phyloP scores from a whole-genome alignment of 2,888 invertebrate species.

The Xestia c-nigrum region DNA sequence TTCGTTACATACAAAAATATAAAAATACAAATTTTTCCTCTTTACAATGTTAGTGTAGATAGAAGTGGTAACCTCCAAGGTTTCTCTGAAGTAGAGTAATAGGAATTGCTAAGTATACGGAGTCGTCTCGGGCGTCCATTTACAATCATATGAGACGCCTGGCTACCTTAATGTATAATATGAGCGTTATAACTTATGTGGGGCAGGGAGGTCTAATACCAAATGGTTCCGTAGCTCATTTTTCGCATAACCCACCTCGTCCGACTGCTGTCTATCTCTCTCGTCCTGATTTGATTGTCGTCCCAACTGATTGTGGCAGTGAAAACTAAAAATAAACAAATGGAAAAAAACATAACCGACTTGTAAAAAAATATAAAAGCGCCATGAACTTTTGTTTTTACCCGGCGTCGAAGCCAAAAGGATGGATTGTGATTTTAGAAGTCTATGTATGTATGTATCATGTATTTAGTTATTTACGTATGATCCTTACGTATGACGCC shows the following conservation, averaged over 20 bases:
- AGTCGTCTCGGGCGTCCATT: slow-evolving; percentile 26
- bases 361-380: background rate
- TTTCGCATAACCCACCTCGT: background rate
- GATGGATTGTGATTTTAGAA: too few relatives aligned
- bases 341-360: background rate
- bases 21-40: too few relatives aligned
- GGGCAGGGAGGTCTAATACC: background rate
- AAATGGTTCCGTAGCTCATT: slow-evolving; percentile 32
- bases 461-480: too few relatives aligned
- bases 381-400: too few relatives aligned
- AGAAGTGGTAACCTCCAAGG: too few relatives aligned
- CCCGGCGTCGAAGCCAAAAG: too few relatives aligned
- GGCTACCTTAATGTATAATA: background rate
- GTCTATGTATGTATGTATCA: too few relatives aligned
- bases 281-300: background rate
- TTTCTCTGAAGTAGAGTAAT: slow-evolving; percentile 24
- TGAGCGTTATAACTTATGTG: slow-evolving; percentile 3
- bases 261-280: background rate
- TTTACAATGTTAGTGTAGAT: too few relatives aligned
- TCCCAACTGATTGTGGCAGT: background rate
- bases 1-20: too few relatives aligned
- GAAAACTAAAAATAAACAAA: background rate
- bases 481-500: too few relatives aligned
- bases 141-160: slow-evolving; percentile 16
- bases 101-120: slow-evolving; percentile 6